phyloP scores from a whole-genome alignment of 1,140 invertebrate species.

The Drosophila busckii region DNA sequence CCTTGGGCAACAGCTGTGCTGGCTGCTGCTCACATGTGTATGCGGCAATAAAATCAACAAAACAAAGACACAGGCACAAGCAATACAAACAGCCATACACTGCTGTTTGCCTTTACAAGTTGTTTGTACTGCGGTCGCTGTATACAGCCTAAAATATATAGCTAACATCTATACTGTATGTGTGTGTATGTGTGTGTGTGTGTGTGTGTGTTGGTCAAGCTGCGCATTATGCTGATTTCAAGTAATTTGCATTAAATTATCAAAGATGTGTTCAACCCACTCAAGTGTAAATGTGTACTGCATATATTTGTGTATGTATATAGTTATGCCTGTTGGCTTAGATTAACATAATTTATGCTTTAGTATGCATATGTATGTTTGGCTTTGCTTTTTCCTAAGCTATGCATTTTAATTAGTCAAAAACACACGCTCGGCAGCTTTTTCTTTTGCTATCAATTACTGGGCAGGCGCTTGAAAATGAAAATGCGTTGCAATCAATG shows the following conservation, averaged over 20 bases:
- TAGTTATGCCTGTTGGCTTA: conserved; percentile 1
- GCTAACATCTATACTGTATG: conserved; percentile 13
- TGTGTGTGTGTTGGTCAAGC: conserved; percentile 29
- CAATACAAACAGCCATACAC: conserved; percentile 5
- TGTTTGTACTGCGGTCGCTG: conserved; percentile 8
- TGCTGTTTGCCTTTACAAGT: conserved; percentile 17
- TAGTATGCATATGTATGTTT: not conserved
- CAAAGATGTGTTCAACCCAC: conserved; percentile 51
- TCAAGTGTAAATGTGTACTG: conserved; percentile 47
- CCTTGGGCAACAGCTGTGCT: conserved; percentile 62
- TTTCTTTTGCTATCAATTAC: not conserved
- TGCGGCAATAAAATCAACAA: too few species aligned
- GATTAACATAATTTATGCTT: conserved; percentile 25
- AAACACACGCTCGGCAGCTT: not conserved
- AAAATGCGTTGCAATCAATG: conserved; percentile 28
- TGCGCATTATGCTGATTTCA: conserved; percentile 64
- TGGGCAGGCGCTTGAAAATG: not conserved
- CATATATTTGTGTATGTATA: not conserved
- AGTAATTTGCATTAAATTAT: conserved; percentile 72
- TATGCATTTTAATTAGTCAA: conserved; percentile 15
- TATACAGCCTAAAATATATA: conserved; percentile 13
- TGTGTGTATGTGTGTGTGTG: conserved; percentile 23
- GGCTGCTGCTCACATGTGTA: conserved; percentile 17
- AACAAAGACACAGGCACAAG: not conserved
- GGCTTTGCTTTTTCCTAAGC: not conserved